Conservation (phyloP, 2,797 vertebrate genomes). For the Nyctibius grandis region DNA sequence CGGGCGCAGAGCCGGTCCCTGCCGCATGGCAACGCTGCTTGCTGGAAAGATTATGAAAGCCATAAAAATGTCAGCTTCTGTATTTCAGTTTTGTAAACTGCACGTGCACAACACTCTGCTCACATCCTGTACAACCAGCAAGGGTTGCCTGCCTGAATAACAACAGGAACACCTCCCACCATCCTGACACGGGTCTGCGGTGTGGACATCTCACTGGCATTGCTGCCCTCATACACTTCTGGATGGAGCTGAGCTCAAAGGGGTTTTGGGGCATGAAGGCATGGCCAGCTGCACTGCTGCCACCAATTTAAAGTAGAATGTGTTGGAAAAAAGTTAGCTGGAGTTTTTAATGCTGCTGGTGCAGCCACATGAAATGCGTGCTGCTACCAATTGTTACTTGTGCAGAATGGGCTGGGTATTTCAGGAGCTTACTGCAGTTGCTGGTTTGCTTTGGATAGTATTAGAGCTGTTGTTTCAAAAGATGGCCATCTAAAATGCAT, state of each 20-base stretch:
- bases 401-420: background rate
- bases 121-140: background rate
- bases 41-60: constrained; percentile 30
- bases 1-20: background rate
- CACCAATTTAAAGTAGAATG: background rate
- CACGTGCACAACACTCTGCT: background rate
- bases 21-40: rapidly evolving
- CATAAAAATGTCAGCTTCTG: constrained; percentile 46
- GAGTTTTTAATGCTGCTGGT: background rate
- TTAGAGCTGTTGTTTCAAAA: background rate
- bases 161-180: background rate
- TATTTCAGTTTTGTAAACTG: constrained; percentile 24
- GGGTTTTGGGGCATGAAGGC: background rate
- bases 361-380: rapidly evolving
- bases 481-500: background rate
- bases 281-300: background rate
- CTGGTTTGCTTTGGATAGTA: background rate
- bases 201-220: background rate
- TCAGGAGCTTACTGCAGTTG: background rate
- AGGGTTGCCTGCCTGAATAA: background rate
- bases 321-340: background rate
- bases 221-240: background rate
- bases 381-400: rapidly evolving
- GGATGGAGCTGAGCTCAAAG: background rate
- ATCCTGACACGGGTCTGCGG: background rate